Evolutionary conservation across 2,888 invertebrate species (phyloP).

Genomic region (Callyntrura sp.): DNA sequence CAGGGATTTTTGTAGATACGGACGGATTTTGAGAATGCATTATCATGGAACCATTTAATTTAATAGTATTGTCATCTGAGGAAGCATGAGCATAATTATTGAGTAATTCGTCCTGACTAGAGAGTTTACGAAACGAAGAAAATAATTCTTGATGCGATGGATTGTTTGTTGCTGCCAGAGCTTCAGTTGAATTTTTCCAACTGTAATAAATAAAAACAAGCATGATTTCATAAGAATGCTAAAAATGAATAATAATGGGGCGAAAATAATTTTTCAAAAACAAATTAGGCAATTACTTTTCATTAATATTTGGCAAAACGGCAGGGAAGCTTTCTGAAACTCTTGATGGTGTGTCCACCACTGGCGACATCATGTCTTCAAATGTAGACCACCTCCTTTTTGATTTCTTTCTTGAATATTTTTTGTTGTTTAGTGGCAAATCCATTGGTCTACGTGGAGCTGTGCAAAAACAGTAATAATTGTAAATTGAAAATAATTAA

Average conservation of each 20-base stretch:
- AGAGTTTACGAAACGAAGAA: constrained; percentile 80
- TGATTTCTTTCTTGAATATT: constrained; percentile 73
- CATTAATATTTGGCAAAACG: constrained; percentile 69
- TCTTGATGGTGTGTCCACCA: constrained; percentile 71
- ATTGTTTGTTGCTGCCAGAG: constrained; percentile 23
- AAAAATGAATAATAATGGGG: too few relatives aligned
- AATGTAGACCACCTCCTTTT: constrained; percentile 81
- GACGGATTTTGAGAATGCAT: constrained; percentile 59
- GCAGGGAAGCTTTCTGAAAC: constrained; percentile 68
- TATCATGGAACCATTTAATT: constrained; percentile 63
- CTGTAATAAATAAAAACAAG: constrained; percentile 24
- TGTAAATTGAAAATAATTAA: too few relatives aligned
- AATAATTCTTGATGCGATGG: constrained; percentile 69
- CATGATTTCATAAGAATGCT: too few relatives aligned
- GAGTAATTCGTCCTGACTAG: constrained; percentile 81
- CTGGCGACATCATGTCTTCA: constrained; percentile 82
- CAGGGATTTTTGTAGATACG: constrained; percentile 61
- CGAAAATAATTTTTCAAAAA: constrained; percentile 1
- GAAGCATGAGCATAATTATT: constrained; percentile 47
- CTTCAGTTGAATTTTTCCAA: constrained; percentile 70
- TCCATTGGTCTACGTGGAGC: constrained; percentile 79
- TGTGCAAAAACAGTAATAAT: neutral
- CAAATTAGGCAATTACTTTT: constrained; percentile 34
- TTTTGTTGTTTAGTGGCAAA: constrained; percentile 75
- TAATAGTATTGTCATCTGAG: constrained; percentile 52